A percentile compares a stretch with the other conserved stretches of the same genome.
phyloP scores from a whole-genome alignment of 1,140 invertebrate genomes.

The Contarinia nasturtii region DNA sequence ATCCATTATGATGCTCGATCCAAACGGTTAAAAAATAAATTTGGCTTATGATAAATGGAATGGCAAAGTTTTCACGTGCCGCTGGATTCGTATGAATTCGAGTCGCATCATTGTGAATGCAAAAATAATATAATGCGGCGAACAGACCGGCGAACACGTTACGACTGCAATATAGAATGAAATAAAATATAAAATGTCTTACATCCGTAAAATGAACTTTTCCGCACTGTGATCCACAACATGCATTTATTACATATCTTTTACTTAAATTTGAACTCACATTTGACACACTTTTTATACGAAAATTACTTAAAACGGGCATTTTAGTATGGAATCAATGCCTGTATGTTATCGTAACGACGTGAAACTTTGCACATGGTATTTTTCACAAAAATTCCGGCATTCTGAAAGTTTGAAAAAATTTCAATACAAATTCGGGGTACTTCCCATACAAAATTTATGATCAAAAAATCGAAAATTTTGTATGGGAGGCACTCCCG shows the following conservation, averaged over 20 bases:
- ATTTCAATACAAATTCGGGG: no score
- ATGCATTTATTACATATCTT: no score
- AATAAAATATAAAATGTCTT: no score
- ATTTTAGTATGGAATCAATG: neutral
- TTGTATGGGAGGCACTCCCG: neutral
- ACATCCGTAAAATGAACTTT: no score
- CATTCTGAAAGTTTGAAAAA: no score
- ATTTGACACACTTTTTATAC: no score
- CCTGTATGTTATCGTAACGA: neutral
- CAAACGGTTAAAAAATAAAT: constrained; percentile 20
- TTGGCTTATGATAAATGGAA: constrained; percentile 20
- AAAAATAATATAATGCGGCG: constrained; percentile 20
- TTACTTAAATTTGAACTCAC: no score
- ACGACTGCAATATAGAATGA: constrained; percentile 6
- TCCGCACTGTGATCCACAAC: no score
- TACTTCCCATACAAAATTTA: no score
- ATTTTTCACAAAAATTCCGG: no score
- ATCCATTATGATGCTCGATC: constrained; percentile 6
- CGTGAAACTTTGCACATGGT: no score
- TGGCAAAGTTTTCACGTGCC: constrained; percentile 21
- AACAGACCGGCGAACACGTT: constrained; percentile 21
- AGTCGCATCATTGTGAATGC: constrained; percentile 20
- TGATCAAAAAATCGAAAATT: no score
- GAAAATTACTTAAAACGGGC: neutral
- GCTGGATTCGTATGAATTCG: constrained; percentile 19